Conservation (phyloP, 2,113 vertebrate genomes). For the Scytalopus superciliaris region DNA sequence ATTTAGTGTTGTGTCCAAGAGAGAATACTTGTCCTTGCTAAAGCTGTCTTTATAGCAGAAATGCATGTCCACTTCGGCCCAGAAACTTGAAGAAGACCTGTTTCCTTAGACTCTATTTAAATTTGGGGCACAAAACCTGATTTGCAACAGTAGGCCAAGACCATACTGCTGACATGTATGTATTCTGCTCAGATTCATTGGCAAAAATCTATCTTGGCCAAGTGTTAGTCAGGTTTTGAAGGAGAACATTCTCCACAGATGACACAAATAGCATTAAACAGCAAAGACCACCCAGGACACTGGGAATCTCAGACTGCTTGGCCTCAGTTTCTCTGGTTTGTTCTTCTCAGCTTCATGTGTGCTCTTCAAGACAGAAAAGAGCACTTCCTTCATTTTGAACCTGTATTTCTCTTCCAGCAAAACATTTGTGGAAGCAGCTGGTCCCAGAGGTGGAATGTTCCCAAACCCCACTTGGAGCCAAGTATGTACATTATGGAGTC, state of each 20-base stretch:
- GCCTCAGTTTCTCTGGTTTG: constrained; percentile 27
- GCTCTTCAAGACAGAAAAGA: constrained; percentile 30
- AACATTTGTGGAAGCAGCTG: background rate
- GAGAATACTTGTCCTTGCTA: background rate
- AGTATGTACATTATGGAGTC: background rate
- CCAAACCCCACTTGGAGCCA: constrained; percentile 1
- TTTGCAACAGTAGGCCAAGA: background rate
- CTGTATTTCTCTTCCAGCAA: background rate
- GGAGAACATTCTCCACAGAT: constrained; percentile 1
- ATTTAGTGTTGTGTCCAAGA: background rate
- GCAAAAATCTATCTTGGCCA: background rate
- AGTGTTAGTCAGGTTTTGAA: constrained; percentile 14
- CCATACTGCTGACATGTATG: background rate
- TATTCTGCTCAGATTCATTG: background rate
- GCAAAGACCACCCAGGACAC: constrained; percentile 38
- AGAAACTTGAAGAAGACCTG: background rate
- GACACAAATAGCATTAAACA: background rate
- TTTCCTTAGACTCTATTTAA: background rate
- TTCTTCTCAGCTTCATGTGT: background rate
- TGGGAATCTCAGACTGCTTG: constrained; percentile 35
- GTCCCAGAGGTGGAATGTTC: background rate
- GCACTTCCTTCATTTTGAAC: constrained; percentile 5
- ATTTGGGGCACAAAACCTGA: background rate
- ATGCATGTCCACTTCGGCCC: background rate
- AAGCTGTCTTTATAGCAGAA: background rate